Conservation (phyloP, 2,797 vertebrate genomes). For the Australoheros facetus region DNA sequence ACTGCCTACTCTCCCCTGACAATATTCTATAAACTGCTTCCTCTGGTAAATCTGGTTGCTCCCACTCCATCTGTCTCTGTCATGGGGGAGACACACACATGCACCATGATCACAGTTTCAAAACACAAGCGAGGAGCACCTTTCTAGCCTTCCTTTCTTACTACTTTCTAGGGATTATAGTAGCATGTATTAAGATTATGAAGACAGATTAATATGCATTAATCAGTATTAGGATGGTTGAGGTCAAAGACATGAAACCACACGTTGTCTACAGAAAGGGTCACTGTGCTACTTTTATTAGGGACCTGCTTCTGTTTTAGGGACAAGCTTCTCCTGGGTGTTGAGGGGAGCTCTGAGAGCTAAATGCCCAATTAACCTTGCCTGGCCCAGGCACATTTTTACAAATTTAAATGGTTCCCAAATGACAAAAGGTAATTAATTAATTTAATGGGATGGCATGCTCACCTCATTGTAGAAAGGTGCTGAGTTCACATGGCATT, state of each 20-base stretch:
- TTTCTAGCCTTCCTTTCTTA: slow-evolving; percentile 16
- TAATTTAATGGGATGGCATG: slow-evolving; percentile 75
- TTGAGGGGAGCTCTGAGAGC: slow-evolving; percentile 67
- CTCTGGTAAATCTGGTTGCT: slow-evolving; percentile 79
- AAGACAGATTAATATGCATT: slow-evolving; percentile 38
- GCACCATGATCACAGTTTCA: slow-evolving; percentile 53
- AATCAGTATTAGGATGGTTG: slow-evolving; percentile 42
- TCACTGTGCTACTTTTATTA: slow-evolving; percentile 77
- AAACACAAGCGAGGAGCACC: slow-evolving; percentile 53
- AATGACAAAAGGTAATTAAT: slow-evolving; percentile 79
- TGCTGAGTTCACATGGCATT: slow-evolving; percentile 67
- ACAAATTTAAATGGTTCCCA: slow-evolving; percentile 80
- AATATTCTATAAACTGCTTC: slow-evolving; percentile 84
- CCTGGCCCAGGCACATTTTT: slow-evolving; percentile 78
- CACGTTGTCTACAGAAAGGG: slow-evolving; percentile 60
- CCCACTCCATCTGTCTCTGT: slow-evolving; percentile 83
- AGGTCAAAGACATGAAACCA: slow-evolving; percentile 59
- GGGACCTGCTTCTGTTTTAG: slow-evolving; percentile 75
- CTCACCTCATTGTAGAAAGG: slow-evolving; percentile 75
- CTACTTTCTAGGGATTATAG: slow-evolving; percentile 33
- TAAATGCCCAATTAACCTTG: slow-evolving; percentile 84
- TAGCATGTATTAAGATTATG: slow-evolving; percentile 27
- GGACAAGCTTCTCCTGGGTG: slow-evolving; percentile 74
- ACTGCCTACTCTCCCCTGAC: slow-evolving; percentile 77
- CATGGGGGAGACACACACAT: slow-evolving; percentile 58